Conservation (phyloP, 2,797 vertebrate species). For the Lindbergichthys nudifrons region DNA sequence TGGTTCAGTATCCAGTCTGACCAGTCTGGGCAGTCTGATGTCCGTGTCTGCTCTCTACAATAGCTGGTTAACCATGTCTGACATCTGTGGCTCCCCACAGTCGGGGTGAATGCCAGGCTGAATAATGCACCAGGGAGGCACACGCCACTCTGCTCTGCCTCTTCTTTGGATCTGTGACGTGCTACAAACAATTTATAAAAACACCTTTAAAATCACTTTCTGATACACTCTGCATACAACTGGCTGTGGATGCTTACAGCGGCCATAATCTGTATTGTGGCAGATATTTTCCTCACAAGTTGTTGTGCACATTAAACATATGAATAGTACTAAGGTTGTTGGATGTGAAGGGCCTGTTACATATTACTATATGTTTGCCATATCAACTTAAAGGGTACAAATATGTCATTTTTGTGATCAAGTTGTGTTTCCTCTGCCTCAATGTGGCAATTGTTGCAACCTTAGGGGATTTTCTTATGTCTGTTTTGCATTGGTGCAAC, state of each 20-base stretch:
- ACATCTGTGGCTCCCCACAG: conserved; percentile 72
- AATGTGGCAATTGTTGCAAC: neutral
- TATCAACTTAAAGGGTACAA: neutral
- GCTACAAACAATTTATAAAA: conserved; percentile 41
- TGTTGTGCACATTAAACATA: neutral
- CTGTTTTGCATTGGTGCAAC: neutral
- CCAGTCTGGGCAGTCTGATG: conserved; percentile 54
- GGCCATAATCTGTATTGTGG: neutral
- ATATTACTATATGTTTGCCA: no score
- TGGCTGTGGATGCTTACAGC: neutral
- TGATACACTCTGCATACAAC: neutral
- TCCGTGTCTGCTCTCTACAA: conserved; percentile 71
- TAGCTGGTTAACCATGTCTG: conserved; percentile 73
- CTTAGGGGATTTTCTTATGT: neutral
- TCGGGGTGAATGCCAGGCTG: conserved; percentile 68
- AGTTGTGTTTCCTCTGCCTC: neutral
- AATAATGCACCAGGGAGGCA: conserved; percentile 69
- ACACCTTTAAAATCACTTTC: conserved; percentile 14
- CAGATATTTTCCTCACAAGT: neutral
- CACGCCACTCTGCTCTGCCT: conserved; percentile 73
- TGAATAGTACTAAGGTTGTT: neutral
- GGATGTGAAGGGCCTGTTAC: neutral
- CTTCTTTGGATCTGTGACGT: conserved; percentile 53
- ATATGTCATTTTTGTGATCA: neutral
- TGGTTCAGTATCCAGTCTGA: conserved; percentile 52